Conservation (phyloP, 2,113 vertebrate species). For the Synodontis membranacea region DNA sequence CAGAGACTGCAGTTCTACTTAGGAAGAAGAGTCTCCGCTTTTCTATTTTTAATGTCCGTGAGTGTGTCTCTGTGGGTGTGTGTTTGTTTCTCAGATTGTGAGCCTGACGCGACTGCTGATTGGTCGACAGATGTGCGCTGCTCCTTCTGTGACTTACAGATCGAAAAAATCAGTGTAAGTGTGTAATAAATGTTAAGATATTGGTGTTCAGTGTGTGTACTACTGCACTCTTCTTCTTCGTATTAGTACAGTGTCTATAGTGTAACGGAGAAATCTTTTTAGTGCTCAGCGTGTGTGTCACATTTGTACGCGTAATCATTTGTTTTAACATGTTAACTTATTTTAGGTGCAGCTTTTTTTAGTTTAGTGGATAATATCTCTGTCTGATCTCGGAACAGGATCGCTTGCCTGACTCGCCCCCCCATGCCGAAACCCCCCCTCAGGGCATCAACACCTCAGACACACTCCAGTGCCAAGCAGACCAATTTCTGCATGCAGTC, state of each 20-base stretch:
- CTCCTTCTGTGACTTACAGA: constrained; percentile 94
- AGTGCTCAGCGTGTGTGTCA: not conserved
- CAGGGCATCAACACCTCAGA: constrained; percentile 52
- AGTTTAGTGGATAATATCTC: not conserved
- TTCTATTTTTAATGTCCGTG: not conserved
- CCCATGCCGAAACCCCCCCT: constrained; percentile 50
- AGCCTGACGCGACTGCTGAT: constrained; percentile 94
- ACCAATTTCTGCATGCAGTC: constrained; percentile 97
- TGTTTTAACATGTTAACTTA: not conserved
- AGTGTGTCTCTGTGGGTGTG: constrained; percentile 17
- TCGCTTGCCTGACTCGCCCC: constrained; percentile 44
- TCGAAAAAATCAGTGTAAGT: constrained; percentile 94
- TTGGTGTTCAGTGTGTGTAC: not conserved
- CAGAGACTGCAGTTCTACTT: not conserved
- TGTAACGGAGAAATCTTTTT: not conserved
- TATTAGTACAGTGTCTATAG: not conserved
- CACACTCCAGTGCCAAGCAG: constrained; percentile 80
- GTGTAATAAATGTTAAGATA: not conserved
- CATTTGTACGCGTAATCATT: too few relatives aligned
- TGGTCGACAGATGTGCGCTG: constrained; percentile 93
- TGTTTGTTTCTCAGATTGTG: constrained; percentile 84
- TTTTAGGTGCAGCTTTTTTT: not conserved
- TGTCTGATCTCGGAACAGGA: constrained; percentile 21
- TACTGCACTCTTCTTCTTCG: not conserved
- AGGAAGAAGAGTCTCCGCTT: not conserved